phyloP scores from a whole-genome alignment of 2,797 vertebrate genomes.

The Amphiprion clarkii region DNA sequence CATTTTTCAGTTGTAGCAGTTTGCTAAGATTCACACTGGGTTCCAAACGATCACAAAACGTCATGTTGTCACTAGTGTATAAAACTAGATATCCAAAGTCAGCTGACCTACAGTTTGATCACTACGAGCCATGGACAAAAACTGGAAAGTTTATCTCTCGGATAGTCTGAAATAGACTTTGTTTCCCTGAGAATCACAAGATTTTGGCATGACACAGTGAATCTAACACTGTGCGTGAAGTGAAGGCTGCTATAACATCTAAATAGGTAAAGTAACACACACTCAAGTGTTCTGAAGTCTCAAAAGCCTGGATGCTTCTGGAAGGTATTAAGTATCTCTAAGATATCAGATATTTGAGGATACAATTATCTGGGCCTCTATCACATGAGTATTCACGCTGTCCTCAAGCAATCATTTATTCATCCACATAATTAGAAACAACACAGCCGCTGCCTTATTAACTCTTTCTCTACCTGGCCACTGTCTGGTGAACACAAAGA shows the following conservation, averaged over 20 bases:
- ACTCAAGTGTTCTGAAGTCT: background rate
- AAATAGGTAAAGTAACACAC: conserved; percentile 14
- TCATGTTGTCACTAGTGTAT: too few species aligned
- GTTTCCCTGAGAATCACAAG: background rate
- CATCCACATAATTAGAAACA: conserved; percentile 72
- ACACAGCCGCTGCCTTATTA: conserved; percentile 63
- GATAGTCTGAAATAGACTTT: too few species aligned
- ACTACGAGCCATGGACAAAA: too few species aligned
- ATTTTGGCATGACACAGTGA: background rate
- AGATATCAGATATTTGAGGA: conserved; percentile 52
- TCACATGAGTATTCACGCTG: conserved; percentile 52
- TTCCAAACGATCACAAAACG: too few species aligned
- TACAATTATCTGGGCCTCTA: conserved; percentile 46
- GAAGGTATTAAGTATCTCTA: conserved; percentile 26
- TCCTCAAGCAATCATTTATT: conserved; percentile 75
- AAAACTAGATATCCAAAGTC: too few species aligned
- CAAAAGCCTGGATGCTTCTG: conserved; percentile 6
- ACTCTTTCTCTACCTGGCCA: conserved; percentile 74
- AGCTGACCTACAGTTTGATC: too few species aligned
- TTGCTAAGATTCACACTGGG: too few species aligned
- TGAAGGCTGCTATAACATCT: conserved; percentile 1
- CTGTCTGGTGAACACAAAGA: conserved; percentile 59
- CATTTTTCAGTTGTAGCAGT: too few species aligned
- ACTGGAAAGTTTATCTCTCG: too few species aligned
- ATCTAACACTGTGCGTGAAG: conserved; percentile 3